Percentiles rank a stretch among this genome's conserved stretches.
These are phyloP conservation scores for Hycleus phaleratus DNA, from an alignment of 1,140 invertebrate genomes.

Conservation along the genomic window DNA sequence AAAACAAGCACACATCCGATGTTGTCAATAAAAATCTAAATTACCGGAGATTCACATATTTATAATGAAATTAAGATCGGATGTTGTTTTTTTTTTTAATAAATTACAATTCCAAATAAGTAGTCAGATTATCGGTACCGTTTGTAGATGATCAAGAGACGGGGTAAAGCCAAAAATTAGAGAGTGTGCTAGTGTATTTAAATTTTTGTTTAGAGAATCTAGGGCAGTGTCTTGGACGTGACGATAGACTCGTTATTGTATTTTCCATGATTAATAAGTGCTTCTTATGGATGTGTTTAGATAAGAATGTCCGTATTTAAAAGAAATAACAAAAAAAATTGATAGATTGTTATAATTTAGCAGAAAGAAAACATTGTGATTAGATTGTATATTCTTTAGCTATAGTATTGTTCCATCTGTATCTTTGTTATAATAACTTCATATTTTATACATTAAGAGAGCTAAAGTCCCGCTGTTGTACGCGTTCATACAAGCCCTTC, in stretches of 20 bases:
- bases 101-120: too few relatives aligned
- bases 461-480: too few relatives aligned
- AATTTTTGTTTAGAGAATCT: neutral
- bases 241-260: conserved; percentile 36
- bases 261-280: conserved; percentile 43
- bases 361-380: conserved; percentile 37
- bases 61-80: too few relatives aligned
- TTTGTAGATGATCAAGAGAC: too few relatives aligned
- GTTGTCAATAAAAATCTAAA: too few relatives aligned
- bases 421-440: conserved; percentile 29
- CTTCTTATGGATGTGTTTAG: conserved; percentile 44
- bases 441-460: conserved; percentile 22
- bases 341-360: conserved; percentile 40
- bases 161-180: too few relatives aligned
- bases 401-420: conserved; percentile 35
- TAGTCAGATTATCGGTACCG: too few relatives aligned
- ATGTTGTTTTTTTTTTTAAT: too few relatives aligned
- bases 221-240: conserved; percentile 25
- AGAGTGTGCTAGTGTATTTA: conserved; percentile 21
- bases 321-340: too few relatives aligned
- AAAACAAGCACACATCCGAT: neutral
- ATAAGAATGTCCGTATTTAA: conserved; percentile 37
- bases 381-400: conserved; percentile 39
- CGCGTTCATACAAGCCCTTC: conserved; percentile 2
- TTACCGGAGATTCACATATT: too few relatives aligned